phyloP scores from a whole-genome alignment of 2,797 vertebrate genomes.

The Micrastur ruficollis region DNA sequence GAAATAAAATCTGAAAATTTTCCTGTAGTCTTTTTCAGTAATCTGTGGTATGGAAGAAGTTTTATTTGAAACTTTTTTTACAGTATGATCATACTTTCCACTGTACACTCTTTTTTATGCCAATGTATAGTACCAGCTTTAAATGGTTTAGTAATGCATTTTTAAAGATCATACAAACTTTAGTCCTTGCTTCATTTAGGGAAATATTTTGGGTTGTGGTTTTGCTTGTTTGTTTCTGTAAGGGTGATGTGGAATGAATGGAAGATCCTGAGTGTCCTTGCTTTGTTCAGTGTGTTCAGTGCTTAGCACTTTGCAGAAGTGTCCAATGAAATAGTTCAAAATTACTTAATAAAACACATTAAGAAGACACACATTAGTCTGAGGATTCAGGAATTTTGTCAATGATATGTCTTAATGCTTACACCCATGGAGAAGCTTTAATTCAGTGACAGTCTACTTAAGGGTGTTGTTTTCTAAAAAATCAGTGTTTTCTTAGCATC shows the following conservation, averaged over 20 bases:
- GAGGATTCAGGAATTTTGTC: neutral
- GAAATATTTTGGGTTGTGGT: neutral
- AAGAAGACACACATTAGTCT: neutral
- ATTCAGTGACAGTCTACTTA: neutral
- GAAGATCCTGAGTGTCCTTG: neutral
- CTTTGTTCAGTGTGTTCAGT: neutral
- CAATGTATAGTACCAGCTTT: neutral
- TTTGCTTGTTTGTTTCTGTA: neutral
- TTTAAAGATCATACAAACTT: neutral
- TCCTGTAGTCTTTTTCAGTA: neutral
- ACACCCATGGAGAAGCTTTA: neutral
- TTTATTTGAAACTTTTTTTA: neutral
- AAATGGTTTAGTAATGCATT: neutral
- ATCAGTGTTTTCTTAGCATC: neutral
- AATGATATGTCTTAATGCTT: neutral
- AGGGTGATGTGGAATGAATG: neutral
- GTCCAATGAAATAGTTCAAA: neutral
- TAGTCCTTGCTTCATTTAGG: neutral
- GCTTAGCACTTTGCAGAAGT: neutral
- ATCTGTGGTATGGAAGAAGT: neutral
- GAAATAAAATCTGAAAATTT: neutral
- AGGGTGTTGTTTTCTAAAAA: neutral
- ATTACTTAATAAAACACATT: neutral
- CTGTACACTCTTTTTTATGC: neutral
- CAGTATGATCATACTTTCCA: neutral